phyloP scores from a whole-genome alignment of 2,797 vertebrate genomes.

The Monodelphis domestica region DNA sequence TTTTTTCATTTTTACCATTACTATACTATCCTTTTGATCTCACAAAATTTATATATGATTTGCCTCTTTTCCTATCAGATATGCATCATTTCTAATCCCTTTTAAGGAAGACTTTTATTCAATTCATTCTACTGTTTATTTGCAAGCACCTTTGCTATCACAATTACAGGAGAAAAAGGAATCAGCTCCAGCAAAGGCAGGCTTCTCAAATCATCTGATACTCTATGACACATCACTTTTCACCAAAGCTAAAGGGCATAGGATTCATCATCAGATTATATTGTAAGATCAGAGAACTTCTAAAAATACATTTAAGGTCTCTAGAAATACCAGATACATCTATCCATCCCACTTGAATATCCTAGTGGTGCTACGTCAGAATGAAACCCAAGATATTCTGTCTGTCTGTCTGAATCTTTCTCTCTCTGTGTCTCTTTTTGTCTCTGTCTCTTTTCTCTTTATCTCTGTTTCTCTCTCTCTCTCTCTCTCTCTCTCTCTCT shows the following conservation, averaged over 20 bases:
- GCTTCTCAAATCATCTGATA: neutral
- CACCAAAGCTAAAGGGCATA: neutral
- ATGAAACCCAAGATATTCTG: conserved; percentile 16
- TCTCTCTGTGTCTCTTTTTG: too few species aligned
- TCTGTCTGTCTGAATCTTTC: too few species aligned
- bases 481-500: too few species aligned
- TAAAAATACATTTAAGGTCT: conserved; percentile 20
- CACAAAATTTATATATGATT: neutral
- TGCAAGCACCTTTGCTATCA: neutral
- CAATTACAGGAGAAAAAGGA: neutral
- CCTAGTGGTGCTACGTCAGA: neutral
- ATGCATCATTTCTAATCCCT: neutral
- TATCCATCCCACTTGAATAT: conserved; percentile 20
- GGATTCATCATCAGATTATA: neutral
- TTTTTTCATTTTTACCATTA: neutral
- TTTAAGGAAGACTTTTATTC: neutral
- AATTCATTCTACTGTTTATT: neutral
- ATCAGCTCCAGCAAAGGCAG: neutral
- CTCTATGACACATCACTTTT: neutral
- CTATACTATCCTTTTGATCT: neutral
- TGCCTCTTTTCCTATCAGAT: neutral
- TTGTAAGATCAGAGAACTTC: neutral
- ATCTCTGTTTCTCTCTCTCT: too few species aligned
- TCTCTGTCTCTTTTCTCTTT: too few species aligned
- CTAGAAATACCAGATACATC: neutral